Base-by-base conservation (phyloP, 2,888 invertebrate species). In the Deilephila porcellus region DNA sequence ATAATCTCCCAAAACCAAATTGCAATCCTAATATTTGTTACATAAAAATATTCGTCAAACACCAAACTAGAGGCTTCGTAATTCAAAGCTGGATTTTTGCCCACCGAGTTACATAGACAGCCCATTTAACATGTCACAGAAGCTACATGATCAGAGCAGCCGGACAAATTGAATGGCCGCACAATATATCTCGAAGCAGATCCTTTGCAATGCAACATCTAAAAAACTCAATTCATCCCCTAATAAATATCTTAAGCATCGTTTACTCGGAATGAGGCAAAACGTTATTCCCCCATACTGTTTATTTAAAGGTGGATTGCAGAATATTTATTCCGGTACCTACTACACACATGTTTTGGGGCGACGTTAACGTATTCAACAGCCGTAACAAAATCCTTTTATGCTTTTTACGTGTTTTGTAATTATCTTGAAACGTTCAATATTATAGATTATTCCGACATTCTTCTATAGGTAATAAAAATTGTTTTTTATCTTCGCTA, bases 271-370 rank as follows among this genome's bases (percentile, higher is more conserved):
- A 92, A 93, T 90, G 91, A 92, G 90, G 90, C 91, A 92, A 93
- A 93, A 93, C 89, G 90, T 87, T 90, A 90, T 89, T 88, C 91
- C 90, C 91, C 92, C 86, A 89, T 91, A 89, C 90, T 90, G 93
- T 93, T 93, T 93, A 90, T 93, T 93, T 92, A 91, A 92, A 94
- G 92, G 94, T 93, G 93, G 93, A 93, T 94, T 93, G 91, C 91
- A 85, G 87, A 88, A 90, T 92, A 92, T 93, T 93, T 94, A 93
- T 93, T 92, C 88, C 86, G 84, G 85, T 86, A 87, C 82, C 80
- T 82, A 84, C 80, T 82, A 83, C 85, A 85, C 87, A 86, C 85
- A 88, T 90, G 86, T 81, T 79, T 73, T 79, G 79, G 71, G 53
- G 71, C 63, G 73, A 74, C 37, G 56, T 71, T 71, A 70, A 74